Conservation (phyloP, 2,113 vertebrate genomes). For the Arvicanthis niloticus region DNA sequence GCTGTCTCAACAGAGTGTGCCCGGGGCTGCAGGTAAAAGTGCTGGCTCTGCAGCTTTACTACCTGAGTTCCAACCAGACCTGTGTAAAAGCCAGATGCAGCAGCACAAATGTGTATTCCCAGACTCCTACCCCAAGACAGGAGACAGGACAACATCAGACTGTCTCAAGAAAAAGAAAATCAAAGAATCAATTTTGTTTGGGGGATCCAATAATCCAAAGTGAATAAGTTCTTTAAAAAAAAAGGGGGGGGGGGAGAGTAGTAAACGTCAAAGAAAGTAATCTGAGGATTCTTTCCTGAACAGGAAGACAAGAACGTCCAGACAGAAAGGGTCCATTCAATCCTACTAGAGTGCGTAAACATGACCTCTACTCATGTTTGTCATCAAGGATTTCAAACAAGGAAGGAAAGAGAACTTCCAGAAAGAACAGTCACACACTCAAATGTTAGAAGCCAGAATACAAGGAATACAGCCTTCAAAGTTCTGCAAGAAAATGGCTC, state of each 20-base stretch:
- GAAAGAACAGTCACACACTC: not conserved
- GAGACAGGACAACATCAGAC: not conserved
- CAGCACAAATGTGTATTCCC: not conserved
- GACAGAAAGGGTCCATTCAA: not conserved
- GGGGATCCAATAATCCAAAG: not conserved
- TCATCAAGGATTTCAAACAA: slow-evolving; percentile 11
- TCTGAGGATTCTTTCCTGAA: slow-evolving; percentile 1
- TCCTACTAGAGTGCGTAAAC: not conserved
- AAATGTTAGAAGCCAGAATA: not conserved
- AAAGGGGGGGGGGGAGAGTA: not conserved
- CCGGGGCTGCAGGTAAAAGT: not conserved
- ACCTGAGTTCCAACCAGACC: not conserved
- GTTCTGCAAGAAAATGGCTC: slow-evolving; percentile 40
- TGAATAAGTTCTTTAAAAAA: not conserved
- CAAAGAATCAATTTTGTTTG: not conserved
- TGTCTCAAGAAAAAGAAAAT: not conserved
- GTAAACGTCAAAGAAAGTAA: not conserved
- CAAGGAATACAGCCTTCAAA: not conserved
- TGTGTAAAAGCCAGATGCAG: not conserved
- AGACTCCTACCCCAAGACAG: not conserved
- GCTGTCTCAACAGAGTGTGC: not conserved
- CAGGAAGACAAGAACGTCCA: not conserved
- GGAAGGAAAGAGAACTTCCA: not conserved
- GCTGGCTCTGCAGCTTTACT: not conserved
- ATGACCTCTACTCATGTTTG: not conserved